Conservation (phyloP, 2,888 invertebrate genomes). For the Heterodera filipjevi region DNA sequence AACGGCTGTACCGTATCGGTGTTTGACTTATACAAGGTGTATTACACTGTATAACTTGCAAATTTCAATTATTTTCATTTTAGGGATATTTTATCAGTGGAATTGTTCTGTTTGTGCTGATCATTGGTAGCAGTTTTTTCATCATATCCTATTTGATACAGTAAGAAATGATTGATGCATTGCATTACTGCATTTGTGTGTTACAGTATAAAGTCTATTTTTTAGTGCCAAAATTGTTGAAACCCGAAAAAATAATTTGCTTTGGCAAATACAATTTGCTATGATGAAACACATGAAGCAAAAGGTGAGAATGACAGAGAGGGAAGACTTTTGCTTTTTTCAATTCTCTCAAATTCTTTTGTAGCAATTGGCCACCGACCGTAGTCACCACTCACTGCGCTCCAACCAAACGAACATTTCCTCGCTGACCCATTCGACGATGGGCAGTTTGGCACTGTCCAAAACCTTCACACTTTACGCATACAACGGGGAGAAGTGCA, state of each 20-base stretch:
- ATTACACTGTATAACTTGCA: too few species aligned
- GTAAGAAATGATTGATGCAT: not conserved
- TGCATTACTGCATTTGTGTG: not conserved
- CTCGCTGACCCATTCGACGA: too few species aligned
- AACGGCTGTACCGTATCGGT: conserved; percentile 30
- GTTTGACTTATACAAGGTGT: conserved; percentile 36
- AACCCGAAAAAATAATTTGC: conserved; percentile 20
- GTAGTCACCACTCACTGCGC: too few species aligned
- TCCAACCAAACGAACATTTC: too few species aligned
- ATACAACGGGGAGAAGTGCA: too few species aligned
- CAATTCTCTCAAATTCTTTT: too few species aligned
- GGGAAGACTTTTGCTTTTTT: too few species aligned
- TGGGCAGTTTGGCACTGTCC: too few species aligned
- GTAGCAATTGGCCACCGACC: too few species aligned
- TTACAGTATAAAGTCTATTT: conserved; percentile 17
- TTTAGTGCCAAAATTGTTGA: conserved; percentile 3
- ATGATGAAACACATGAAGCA: conserved; percentile 14
- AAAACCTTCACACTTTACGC: too few species aligned
- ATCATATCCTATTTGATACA: conserved; percentile 24
- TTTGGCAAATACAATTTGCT: conserved; percentile 34
- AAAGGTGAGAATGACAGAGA: too few species aligned
- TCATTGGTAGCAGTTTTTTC: conserved; percentile 10
- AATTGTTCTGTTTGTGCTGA: conserved; percentile 14
- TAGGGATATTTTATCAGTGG: conserved; percentile 26
- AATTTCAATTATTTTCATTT: not conserved